Evolutionary conservation across 2,888 invertebrate genomes (phyloP), one percentile per base, ranked within the genome.

Genomic region (Sinopyrophorus schimmeli): DNA sequence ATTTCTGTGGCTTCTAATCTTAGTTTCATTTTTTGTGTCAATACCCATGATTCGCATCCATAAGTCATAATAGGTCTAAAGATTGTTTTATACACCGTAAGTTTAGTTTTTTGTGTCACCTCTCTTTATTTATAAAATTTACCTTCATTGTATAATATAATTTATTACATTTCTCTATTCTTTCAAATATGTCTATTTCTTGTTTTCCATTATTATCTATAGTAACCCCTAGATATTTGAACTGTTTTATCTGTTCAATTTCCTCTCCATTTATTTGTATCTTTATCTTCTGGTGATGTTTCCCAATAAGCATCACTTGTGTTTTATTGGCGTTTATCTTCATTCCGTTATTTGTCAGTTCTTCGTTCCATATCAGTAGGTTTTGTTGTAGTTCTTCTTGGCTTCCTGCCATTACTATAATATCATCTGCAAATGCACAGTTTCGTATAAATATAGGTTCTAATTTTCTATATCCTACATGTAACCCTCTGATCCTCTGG

Each of bases 391-490:
- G 9, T 5, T 26, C 26, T n/a, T n/a, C n/a, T 27, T 42, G 34
- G 23, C 24, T 42, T 23, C 14, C 14, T 35, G 43, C 43, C 17
- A 42, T 5, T n/a, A 42, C 14, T 27, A 21, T 28, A 5, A 46
- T 38, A 14, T 46, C 46, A 15, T 46, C 38, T 16, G 46, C 38
- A 24, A 39, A 47, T 3, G 17, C 47, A 14, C 31, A 47, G 18
- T 40, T 15, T 4, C 14, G 21, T 24, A 47, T 17, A 18, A 21
- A 9, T 21, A 21, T 28, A 20, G 17, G 14, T 47, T 31, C 39
- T 21, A 47, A 20, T n/a, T 47, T 39, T 26, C 31, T 23, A 15
- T 41, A 42, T 1, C 41, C 34, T 26, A 47, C 6, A 10, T 20
- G 24, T 11, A 41, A 7, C 34, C 32, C 10, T 47, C 42, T 42